Percentiles rank a stretch among this genome's conserved stretches.
These are phyloP conservation scores for Pachyrhynchus sulphureomaculatus DNA, from an alignment of 1,140 invertebrate genomes.

Conservation along the genomic window DNA sequence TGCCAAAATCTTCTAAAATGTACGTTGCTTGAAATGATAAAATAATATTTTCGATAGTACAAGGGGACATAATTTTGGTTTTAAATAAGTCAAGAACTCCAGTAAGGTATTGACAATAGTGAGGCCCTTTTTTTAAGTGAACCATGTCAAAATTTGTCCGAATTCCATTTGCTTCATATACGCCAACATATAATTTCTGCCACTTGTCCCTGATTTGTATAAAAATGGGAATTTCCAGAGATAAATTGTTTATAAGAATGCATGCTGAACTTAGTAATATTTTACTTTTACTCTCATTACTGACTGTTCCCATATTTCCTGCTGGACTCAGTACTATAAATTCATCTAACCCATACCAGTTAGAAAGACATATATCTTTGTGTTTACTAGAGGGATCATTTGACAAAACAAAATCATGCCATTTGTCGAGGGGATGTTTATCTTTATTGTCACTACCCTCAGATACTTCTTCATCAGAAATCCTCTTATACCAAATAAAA, in stretches of 20 bases:
- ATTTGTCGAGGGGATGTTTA: slow-evolving; percentile 39
- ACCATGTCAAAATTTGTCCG: slow-evolving; percentile 85
- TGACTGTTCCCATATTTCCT: slow-evolving; percentile 60
- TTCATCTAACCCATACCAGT: slow-evolving; percentile 80
- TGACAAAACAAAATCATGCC: slow-evolving; percentile 41
- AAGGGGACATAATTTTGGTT: slow-evolving; percentile 68
- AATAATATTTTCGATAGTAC: slow-evolving; percentile 64
- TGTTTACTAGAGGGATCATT: slow-evolving; percentile 25
- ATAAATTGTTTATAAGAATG: slow-evolving; percentile 81
- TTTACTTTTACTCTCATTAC: slow-evolving; percentile 76
- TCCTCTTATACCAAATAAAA: slow-evolving; percentile 55
- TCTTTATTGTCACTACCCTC: slow-evolving; percentile 43
- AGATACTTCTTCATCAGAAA: slow-evolving; percentile 30
- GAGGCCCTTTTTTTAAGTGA: slow-evolving; percentile 78
- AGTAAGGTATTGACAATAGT: slow-evolving; percentile 78
- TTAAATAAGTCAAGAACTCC: slow-evolving; percentile 78
- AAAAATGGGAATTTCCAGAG: slow-evolving; percentile 82
- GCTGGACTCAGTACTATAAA: slow-evolving; percentile 77
- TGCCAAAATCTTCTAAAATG: slow-evolving; percentile 70
- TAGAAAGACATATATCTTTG: slow-evolving; percentile 50
- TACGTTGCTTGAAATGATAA: slow-evolving; percentile 85
- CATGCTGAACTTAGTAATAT: slow-evolving; percentile 81
- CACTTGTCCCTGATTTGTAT: slow-evolving; percentile 80
- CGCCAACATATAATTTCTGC: slow-evolving; percentile 80
- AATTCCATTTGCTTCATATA: slow-evolving; percentile 71